Evolutionary conservation across 2,888 invertebrate genomes (phyloP), one percentile per base, ranked within the genome.

Genomic region (Platycheirus rosarum): DNA sequence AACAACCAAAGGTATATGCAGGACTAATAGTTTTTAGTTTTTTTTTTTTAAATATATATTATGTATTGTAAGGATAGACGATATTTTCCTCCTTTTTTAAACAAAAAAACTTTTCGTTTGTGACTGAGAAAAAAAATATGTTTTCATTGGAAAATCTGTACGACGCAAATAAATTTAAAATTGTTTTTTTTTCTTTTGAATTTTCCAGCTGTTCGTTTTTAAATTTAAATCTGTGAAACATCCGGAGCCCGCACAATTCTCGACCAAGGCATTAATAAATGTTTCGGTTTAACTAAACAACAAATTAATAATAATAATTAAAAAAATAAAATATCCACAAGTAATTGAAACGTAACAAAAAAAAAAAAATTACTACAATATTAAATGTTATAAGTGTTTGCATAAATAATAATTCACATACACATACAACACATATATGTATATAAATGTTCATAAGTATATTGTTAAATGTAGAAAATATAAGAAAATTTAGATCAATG

Each of bases 171-270:
- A 13, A 55, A 20, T 29, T 7, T 18, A 18, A 68, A 9, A 53
- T 37, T 42, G n/a, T n/a, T 46, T 46, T 37, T 14, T 71, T 48
- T 62, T 11, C 11, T 49, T 40, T 71, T 73, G 4, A 6, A 32
- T 73, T 78, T 78, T 79, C 79, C 79, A 79, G 79, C 62, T 79
- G 69, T 49, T 63, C 26, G 53, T 40, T 32, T 20, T 29, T 42
- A 18, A 55, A 74, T 57, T 29, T 11, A 23, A 46, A 48, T 20
- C 9, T 49, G 20, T 23, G 48, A 46, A 70, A 65, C 40, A 76
- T 9, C 55, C 46, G 69, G 62, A 63, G 40, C 9, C 32, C 63
- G 76, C 76, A 77, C 63, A 29, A 57, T 5, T 8, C 32, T 40
- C 23, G 16, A 13, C 62, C 60, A 9, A 26, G 29, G 29, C 18